These are phyloP conservation scores for Caenorhabditis tropicalis DNA, from an alignment of 1,140 invertebrate genomes.

Conservation along the genomic window DNA sequence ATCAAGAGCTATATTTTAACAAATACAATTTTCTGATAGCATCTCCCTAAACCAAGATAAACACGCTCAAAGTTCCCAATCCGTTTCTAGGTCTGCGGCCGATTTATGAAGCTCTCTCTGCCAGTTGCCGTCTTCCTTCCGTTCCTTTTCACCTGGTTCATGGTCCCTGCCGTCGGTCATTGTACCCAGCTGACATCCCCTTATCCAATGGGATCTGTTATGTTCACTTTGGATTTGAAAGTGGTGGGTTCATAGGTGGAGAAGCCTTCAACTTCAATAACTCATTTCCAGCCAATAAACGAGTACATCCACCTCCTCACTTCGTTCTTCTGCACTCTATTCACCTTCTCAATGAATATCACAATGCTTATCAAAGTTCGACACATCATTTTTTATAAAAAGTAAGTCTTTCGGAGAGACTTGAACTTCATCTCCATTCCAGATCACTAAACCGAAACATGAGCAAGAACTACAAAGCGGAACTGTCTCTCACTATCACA, in stretches of 20 bases:
- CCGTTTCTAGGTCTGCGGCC: neutral
- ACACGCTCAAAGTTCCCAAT: too few species aligned
- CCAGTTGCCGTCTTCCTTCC: neutral
- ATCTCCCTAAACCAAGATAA: too few species aligned
- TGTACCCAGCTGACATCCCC: neutral
- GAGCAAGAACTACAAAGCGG: neutral
- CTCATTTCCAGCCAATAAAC: neutral
- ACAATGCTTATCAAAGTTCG: neutral
- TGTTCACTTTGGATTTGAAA: conserved; percentile 1
- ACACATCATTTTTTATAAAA: neutral
- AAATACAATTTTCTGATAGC: too few species aligned
- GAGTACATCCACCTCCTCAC: neutral
- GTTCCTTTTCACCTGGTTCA: neutral
- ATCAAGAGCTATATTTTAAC: too few species aligned
- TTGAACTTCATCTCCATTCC: neutral
- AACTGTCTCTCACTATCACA: neutral
- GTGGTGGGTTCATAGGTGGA: neutral
- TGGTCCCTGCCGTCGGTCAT: neutral
- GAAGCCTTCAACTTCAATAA: neutral
- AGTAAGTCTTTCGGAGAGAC: neutral
- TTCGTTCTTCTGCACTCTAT: neutral
- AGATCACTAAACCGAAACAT: neutral
- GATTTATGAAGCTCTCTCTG: neutral
- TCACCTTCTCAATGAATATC: neutral
- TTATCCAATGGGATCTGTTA: neutral